Percentiles rank a stretch among this genome's conserved stretches.
Conservation (phyloP, 2,113 vertebrate genomes). For the Phrynosoma blainvillii region DNA sequence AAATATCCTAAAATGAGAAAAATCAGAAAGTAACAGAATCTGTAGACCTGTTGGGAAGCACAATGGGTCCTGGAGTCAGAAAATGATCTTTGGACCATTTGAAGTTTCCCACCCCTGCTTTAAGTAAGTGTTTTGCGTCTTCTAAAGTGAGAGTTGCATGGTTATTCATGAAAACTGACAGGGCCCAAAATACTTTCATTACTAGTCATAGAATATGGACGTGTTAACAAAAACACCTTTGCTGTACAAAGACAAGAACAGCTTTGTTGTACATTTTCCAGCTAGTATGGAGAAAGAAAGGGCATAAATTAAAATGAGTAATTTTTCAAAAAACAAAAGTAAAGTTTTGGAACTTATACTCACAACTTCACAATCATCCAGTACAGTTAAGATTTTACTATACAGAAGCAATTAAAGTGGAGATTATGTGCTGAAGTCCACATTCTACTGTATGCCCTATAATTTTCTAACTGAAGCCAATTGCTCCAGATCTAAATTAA, state of each 20-base stretch:
- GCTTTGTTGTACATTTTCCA: background rate
- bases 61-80: too few species aligned
- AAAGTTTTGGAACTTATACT: background rate
- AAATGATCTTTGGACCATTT: background rate
- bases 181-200: background rate
- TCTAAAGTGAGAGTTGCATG: background rate
- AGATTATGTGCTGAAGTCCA: constrained; percentile 18
- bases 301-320: background rate
- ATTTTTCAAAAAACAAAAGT: background rate
- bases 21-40: too few species aligned
- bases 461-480: background rate
- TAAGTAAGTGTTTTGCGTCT: background rate
- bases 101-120: background rate
- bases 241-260: background rate
- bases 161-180: background rate
- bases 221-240: background rate
- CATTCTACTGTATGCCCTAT: background rate
- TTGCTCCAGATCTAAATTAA: background rate
- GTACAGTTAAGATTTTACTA: background rate
- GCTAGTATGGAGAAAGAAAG: background rate
- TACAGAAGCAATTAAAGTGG: background rate
- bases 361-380: background rate
- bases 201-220: background rate
- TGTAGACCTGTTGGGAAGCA: too few species aligned
- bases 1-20: too few species aligned